Percentiles rank a stretch among this genome's conserved stretches.
Conservation (phyloP, 2,113 vertebrate species). For the Oreamnos americanus region DNA sequence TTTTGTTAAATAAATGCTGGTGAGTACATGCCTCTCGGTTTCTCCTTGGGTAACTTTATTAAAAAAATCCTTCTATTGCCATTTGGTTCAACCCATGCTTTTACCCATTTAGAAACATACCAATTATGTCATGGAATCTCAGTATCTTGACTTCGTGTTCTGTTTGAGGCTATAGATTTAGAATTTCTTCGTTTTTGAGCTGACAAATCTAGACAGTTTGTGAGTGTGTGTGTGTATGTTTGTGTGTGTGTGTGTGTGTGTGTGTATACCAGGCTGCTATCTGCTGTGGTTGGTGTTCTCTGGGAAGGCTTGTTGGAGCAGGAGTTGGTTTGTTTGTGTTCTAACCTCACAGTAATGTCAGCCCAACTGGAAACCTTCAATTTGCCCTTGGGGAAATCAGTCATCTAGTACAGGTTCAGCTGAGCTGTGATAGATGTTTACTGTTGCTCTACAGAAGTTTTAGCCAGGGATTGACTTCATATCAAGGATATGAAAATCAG, state of each 20-base stretch:
- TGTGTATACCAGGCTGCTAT: not conserved
- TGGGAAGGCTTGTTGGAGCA: constrained; percentile 30
- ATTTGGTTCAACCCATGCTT: not conserved
- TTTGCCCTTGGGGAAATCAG: constrained; percentile 36
- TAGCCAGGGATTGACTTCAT: not conserved
- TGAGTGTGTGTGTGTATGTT: not conserved
- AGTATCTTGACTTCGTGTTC: not conserved
- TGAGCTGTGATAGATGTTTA: constrained; percentile 18
- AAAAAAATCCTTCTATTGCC: not conserved
- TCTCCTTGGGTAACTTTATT: constrained; percentile 1
- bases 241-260: not conserved
- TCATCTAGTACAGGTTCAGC: constrained; percentile 16
- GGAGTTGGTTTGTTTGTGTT: constrained; percentile 28
- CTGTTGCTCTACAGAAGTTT: constrained; percentile 11
- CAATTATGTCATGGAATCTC: not conserved
- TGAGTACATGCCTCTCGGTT: not conserved
- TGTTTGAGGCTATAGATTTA: not conserved
- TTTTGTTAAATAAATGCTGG: constrained; percentile 25
- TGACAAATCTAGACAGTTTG: constrained; percentile 14
- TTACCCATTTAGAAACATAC: constrained; percentile 12
- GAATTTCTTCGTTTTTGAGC: not conserved
- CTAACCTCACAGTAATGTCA: constrained; percentile 24
- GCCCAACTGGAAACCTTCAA: constrained; percentile 34
- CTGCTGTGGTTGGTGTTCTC: not conserved
- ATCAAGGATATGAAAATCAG: constrained; percentile 22